These are phyloP conservation scores for Pentamera pediparva DNA, from an alignment of 53 echinoderm and acorn worm genomes.

Conservation along the genomic window DNA sequence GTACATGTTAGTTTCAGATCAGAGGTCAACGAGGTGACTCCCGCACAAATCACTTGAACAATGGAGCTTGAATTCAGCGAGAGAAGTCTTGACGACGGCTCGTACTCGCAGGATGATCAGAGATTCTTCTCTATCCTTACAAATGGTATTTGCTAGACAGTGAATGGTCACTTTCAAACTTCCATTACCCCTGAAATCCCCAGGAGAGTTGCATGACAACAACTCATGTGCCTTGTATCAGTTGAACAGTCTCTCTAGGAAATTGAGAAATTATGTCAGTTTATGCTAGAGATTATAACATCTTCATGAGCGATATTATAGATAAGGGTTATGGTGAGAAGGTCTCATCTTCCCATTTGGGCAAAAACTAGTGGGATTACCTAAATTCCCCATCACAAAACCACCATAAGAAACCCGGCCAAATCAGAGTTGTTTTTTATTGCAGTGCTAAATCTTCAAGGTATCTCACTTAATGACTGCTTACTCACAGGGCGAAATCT, in stretches of 20 bases:
- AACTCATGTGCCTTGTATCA: background rate
- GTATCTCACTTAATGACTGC: background rate
- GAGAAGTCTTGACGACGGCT: background rate
- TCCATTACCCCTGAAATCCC: background rate
- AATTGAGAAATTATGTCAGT: background rate
- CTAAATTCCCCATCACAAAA: conserved; percentile 7
- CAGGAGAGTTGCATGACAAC: background rate
- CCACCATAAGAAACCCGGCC: conserved; percentile 2
- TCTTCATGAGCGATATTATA: background rate
- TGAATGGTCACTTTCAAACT: background rate
- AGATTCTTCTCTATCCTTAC: background rate
- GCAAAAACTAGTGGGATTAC: background rate
- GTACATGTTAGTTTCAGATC: background rate
- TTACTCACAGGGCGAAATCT: background rate
- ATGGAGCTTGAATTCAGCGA: conserved; percentile 1
- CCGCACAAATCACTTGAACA: background rate
- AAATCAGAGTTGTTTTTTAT: conserved; percentile 6
- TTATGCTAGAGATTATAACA: background rate
- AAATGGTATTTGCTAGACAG: background rate
- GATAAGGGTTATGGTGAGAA: background rate
- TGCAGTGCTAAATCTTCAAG: conserved; percentile 8
- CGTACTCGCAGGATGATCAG: background rate
- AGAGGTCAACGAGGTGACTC: background rate
- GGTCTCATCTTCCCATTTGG: background rate
- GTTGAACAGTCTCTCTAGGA: background rate